Base-by-base conservation (phyloP, 2,797 vertebrate species). In the Coregonus sp. region DNA sequence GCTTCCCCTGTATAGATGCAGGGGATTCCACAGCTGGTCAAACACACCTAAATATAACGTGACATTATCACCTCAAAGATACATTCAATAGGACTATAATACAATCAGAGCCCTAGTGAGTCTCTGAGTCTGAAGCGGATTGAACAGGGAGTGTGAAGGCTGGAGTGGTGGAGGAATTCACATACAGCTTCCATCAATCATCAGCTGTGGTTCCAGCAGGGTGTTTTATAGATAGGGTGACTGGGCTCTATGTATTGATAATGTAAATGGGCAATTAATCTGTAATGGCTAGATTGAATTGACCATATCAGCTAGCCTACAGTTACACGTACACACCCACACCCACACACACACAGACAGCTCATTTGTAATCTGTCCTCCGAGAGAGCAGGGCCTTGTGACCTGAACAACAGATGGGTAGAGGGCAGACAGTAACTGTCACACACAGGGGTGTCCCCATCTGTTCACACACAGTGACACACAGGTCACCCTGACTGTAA, bases 131-230 rank as follows among this genome's bases (percentile, higher is more conserved):
- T 20, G 1, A 59, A 20, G 6, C 7, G 2, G n/a, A 20, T 59
- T 20, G 5, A 11, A 47, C 40, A 11, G 9, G n/a, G 56, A 59
- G 56, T 59, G 5, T 20, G 18, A 20, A 2, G 56, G 18, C n/a
- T 59, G 56, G 56, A 20, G 56, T 7, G 56, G 56, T 25, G 56
- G 56, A 61, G n/a, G n/a, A 61, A n/a, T 61, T 11, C 18, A 61
- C 56, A 20, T n/a, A 61, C 40, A 47, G 40, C 9, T 61, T 5
- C n/a, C n/a, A 61, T 61, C 18, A 61, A 7, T 20, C n/a, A 61
- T 61, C 56, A 20, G 5, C 56, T 56, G 75, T 9, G 90, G 92
- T 90, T 92, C 87, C 89, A 87, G 37, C 84, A 88, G 84, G 70
- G 40, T 47, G 67, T 25, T 56, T 84, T 47, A 47, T 2, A 47